These are phyloP conservation scores for Tuberolachnus salignus DNA, from an alignment of 2,888 invertebrate species.

Conservation along the genomic window DNA sequence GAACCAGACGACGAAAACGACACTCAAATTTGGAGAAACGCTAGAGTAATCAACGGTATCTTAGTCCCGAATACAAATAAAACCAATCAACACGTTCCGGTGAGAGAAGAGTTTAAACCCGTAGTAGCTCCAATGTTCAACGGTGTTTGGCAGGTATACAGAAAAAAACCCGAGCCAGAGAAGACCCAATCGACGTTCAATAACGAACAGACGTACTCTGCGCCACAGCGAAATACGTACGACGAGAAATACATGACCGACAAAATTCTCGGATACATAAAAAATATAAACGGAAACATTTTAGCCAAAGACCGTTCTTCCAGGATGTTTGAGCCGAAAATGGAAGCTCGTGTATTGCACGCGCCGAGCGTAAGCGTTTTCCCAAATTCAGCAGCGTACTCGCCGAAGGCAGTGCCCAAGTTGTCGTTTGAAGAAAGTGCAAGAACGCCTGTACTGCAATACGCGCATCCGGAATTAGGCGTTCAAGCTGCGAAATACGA, in stretches of 20 bases:
- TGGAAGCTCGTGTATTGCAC: conserved; percentile 76
- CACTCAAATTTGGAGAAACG: conserved; percentile 85
- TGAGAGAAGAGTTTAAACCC: conserved; percentile 44
- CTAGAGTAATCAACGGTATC: conserved; percentile 84
- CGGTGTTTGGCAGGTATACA: conserved; percentile 50
- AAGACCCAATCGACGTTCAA: neutral
- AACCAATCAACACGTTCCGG: conserved; percentile 50
- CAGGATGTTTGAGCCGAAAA: conserved; percentile 63
- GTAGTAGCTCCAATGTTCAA: conserved; percentile 34
- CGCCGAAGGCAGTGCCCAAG: conserved; percentile 65
- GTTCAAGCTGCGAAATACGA: conserved; percentile 73
- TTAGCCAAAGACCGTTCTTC: conserved; percentile 34
- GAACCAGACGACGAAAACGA: conserved; percentile 85
- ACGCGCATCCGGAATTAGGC: conserved; percentile 80
- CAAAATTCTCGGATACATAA: conserved; percentile 67
- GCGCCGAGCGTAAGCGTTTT: conserved; percentile 70
- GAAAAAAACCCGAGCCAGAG: conserved; percentile 45
- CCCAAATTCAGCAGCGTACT: conserved; percentile 71
- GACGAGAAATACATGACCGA: conserved; percentile 59
- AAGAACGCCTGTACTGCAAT: conserved; percentile 76
- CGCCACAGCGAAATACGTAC: conserved; percentile 37
- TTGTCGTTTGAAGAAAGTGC: conserved; percentile 74
- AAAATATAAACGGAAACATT: conserved; percentile 72
- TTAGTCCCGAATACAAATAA: conserved; percentile 69
- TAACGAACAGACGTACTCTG: conserved; percentile 38